Conservation (phyloP, 2,797 vertebrate genomes). For the Clarias pachynema region DNA sequence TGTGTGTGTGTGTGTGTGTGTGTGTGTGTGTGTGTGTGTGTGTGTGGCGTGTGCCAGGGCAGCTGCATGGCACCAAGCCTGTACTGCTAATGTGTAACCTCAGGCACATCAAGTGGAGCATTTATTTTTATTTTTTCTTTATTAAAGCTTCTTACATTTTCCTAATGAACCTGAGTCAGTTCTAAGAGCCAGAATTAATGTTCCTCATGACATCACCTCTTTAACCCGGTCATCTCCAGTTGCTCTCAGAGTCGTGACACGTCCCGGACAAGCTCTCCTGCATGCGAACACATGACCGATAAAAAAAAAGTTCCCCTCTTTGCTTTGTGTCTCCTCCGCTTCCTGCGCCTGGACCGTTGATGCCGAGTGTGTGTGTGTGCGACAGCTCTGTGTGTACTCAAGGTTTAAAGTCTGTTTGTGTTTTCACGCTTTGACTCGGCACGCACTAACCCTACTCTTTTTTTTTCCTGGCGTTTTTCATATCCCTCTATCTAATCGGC, state of each 20-base stretch:
- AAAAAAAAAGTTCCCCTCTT: slow-evolving; percentile 24
- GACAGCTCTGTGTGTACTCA: slow-evolving; percentile 55
- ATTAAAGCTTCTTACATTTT: slow-evolving; percentile 52
- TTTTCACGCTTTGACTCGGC: slow-evolving; percentile 26
- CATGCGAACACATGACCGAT: slow-evolving; percentile 5
- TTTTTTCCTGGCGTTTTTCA: neutral
- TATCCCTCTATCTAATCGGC: slow-evolving; percentile 43
- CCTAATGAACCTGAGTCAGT: slow-evolving; percentile 49
- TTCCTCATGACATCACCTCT: too few relatives aligned
- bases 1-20: slow-evolving; percentile 26
- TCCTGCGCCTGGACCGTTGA: slow-evolving; percentile 45
- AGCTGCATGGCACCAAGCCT: slow-evolving; percentile 73
- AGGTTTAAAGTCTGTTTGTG: slow-evolving; percentile 53
- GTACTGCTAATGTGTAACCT: slow-evolving; percentile 63
- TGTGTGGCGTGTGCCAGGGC: slow-evolving; percentile 63
- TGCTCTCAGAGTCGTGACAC: neutral
- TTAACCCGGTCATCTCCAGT: too few relatives aligned
- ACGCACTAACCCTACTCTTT: slow-evolving; percentile 3
- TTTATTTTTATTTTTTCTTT: slow-evolving; percentile 53
- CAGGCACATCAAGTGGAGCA: slow-evolving; percentile 63
- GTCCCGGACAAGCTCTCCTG: slow-evolving; percentile 22
- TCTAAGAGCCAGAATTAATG: slow-evolving; percentile 1
- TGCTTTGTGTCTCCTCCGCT: slow-evolving; percentile 52
- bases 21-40: slow-evolving; percentile 24
- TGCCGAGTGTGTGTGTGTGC: slow-evolving; percentile 43